These are phyloP conservation scores for Spodoptera picta DNA, from an alignment of 2,888 invertebrate genomes.

Conservation along the genomic window DNA sequence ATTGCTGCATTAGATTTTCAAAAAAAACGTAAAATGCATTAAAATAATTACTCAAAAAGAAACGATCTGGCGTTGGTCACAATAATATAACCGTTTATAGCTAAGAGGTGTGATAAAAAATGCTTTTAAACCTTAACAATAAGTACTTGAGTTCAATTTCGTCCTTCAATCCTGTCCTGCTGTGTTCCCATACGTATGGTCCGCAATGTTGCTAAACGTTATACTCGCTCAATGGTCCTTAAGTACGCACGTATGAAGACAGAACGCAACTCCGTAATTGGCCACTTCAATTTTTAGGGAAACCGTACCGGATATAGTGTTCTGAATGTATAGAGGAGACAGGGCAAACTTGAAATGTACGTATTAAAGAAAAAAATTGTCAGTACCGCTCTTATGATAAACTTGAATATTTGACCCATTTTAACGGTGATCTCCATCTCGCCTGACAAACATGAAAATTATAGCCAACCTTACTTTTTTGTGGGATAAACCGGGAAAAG, in stretches of 20 bases:
- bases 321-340: slow-evolving; percentile 51
- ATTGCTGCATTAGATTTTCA: no score
- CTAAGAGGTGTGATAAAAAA: slow-evolving; percentile 35
- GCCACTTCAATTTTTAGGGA: slow-evolving; percentile 84
- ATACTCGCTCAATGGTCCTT: slow-evolving; percentile 52
- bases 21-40: slow-evolving; percentile 20
- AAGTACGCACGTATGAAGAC: slow-evolving; percentile 63
- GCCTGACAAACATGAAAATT: no score
- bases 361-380: no score
- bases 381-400: no score
- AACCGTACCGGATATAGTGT: slow-evolving; percentile 75
- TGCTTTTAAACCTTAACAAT: slow-evolving; percentile 46
- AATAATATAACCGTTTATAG: slow-evolving; percentile 18
- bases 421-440: no score
- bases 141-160: slow-evolving; percentile 31
- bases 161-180: slow-evolving; percentile 57
- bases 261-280: slow-evolving; percentile 80
- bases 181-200: slow-evolving; percentile 61
- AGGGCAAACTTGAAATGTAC: background rate
- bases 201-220: slow-evolving; percentile 81
- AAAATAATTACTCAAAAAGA: slow-evolving; percentile 37
- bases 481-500: no score
- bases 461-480: no score
- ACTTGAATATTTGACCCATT: no score
- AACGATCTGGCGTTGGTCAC: background rate